Evolutionary conservation across 2,113 vertebrate species (phyloP).

Genomic region (Sarotherodon lohbergeri): DNA sequence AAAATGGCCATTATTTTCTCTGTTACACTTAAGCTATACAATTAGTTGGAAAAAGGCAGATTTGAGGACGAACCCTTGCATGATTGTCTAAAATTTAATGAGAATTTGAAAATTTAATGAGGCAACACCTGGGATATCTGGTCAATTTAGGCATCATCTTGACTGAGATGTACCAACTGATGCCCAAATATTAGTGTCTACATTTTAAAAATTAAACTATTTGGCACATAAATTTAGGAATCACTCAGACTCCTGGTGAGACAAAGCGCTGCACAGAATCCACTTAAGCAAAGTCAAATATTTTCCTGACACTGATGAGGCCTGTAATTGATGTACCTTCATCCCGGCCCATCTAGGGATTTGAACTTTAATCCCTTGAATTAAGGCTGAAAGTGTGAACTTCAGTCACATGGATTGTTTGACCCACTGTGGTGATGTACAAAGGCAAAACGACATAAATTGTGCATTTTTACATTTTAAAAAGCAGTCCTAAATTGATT

Average conservation of each 20-base stretch:
- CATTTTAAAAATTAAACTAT: neutral
- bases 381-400: accelerated
- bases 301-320: neutral
- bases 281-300: neutral
- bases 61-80: neutral
- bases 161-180: neutral
- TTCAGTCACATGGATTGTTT: neutral
- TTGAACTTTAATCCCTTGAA: neutral
- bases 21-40: neutral
- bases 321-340: no score
- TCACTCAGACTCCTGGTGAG: neutral
- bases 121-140: neutral
- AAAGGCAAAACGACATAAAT: neutral
- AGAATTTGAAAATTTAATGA: neutral
- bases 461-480: neutral
- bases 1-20: neutral
- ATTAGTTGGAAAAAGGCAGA: neutral
- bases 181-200: neutral
- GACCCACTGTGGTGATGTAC: neutral
- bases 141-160: neutral
- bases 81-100: neutral
- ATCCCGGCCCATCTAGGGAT: neutral
- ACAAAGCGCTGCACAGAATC: neutral
- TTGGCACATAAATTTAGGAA: neutral
- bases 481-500: neutral